Conservation (phyloP, 2,113 vertebrate genomes). For the Agelaius tricolor region DNA sequence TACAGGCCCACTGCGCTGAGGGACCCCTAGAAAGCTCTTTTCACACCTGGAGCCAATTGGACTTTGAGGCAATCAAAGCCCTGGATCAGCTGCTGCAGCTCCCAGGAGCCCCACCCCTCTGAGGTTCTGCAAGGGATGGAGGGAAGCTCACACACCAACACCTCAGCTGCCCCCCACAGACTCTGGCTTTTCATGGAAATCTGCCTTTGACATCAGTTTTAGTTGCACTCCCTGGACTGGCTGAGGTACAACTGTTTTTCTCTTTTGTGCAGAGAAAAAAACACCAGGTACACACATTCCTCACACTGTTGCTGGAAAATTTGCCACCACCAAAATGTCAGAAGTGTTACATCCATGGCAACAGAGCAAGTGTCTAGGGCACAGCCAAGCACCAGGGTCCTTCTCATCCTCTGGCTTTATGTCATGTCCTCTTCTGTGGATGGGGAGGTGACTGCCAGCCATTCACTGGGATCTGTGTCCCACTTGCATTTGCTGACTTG, state of each 20-base stretch:
- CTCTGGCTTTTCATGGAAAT: neutral
- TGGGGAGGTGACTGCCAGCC: neutral
- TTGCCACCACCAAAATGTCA: neutral
- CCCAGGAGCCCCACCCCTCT: neutral
- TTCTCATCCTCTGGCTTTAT: neutral
- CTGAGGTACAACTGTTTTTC: neutral
- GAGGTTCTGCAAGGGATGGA: neutral
- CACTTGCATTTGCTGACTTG: neutral
- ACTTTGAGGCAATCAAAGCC: neutral
- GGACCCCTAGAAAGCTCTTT: neutral
- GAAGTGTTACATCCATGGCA: neutral
- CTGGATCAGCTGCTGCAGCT: neutral
- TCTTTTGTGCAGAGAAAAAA: neutral
- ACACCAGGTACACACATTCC: neutral
- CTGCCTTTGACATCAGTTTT: neutral
- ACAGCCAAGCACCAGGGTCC: neutral
- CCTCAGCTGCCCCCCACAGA: neutral
- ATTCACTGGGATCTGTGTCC: neutral
- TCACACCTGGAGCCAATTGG: neutral
- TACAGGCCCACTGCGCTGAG: rapidly evolving
- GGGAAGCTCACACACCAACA: neutral
- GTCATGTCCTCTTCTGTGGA: neutral
- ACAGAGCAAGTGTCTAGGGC: neutral
- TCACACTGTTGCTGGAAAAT: neutral
- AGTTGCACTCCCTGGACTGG: neutral